Evolutionary conservation across 2,888 invertebrate genomes (phyloP), one percentile per base, ranked within the genome.

Genomic region (Nymphalis c-album): DNA sequence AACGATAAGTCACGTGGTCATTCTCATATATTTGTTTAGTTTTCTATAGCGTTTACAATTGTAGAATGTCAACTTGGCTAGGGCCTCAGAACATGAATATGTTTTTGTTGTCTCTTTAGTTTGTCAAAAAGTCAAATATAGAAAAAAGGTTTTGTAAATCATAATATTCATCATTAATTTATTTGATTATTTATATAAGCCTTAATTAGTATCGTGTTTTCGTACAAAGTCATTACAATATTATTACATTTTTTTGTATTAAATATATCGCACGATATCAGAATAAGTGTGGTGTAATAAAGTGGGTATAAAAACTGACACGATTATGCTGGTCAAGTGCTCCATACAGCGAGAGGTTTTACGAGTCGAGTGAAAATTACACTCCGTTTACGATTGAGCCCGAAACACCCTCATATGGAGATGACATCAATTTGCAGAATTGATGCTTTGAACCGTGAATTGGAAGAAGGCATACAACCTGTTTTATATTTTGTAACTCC

Each of bases 351-450:
- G 67, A 60, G 66, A 67, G 45, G 68, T 63, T 77, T 78, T 76
- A 78, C 72, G 77, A 73, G 65, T 60, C 68, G 72, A 74, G 74
- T 75, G 76, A 74, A 74, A 77, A 76, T 76, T 73, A 76, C 76
- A 69, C 71, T 68, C 72, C 67, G 62, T 69, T 73, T 73, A 72
- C 75, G 75, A 78, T 74, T 70, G 73, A 71, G 68, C 74, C 74
- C 77, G 75, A 71, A 76, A 73, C 72, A 20, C 18, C 7, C 50
- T 72, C 75, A 75, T 72, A 73, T 71, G 72, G 73, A 73, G 71
- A 78, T 75, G 74, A 77, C 75, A 76, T 76, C 78, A 77, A 77
- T 81, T 80, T 78, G 67, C 70, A 64, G 71, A 31, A 64, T 68
- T 64, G 64, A 53, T 22, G 53, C 17, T 17, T 17, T 26, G 8